These are phyloP conservation scores for Nomia melanderi DNA, from an alignment of 1,140 invertebrate species.

Conservation along the genomic window DNA sequence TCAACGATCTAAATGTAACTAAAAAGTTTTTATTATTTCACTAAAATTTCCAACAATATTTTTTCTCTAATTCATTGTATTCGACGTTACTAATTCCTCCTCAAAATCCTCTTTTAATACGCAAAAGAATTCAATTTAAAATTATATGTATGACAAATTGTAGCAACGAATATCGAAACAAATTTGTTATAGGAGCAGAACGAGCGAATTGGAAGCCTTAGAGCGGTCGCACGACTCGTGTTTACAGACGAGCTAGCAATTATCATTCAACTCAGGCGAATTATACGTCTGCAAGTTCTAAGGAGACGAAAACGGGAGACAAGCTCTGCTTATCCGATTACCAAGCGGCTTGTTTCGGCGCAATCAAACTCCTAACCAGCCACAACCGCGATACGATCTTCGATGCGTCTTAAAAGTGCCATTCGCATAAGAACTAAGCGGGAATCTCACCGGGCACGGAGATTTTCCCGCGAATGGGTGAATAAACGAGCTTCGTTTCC, in stretches of 20 bases:
- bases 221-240: not conserved
- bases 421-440: constrained; percentile 8
- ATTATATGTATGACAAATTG: too few relatives aligned
- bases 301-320: constrained; percentile 2
- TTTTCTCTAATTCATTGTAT: not conserved
- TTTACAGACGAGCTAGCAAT: constrained; percentile 1
- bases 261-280: not conserved
- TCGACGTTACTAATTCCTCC: too few relatives aligned
- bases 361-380: constrained; percentile 39
- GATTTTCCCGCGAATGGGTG: constrained; percentile 1
- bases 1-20: too few relatives aligned
- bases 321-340: constrained; percentile 19
- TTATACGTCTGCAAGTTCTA: constrained; percentile 8
- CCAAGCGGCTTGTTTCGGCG: constrained; percentile 10
- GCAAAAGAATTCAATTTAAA: too few relatives aligned
- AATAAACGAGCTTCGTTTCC: constrained; percentile 14
- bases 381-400: constrained; percentile 27
- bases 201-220: not conserved
- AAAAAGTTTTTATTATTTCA: too few relatives aligned
- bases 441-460: not conserved
- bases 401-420: constrained; percentile 29
- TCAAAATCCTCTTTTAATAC: too few relatives aligned
- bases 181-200: not conserved
- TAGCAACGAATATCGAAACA: not conserved
- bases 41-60: not conserved